Base-by-base conservation (phyloP, 2,888 invertebrate species). In the Brachyopa scutellaris region DNA sequence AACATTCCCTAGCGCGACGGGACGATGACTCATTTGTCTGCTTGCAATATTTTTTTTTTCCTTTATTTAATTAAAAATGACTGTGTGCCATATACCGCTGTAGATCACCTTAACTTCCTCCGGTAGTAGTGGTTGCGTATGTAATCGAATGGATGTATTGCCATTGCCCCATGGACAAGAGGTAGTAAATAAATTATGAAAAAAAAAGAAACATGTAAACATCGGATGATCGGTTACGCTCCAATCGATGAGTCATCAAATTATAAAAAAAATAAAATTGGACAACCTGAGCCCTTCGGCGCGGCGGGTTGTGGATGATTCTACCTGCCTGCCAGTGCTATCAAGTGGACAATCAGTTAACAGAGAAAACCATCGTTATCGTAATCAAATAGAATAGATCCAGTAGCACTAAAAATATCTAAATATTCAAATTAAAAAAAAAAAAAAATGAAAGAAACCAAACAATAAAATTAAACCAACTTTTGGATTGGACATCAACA, bases 201-300 rank as follows among this genome's bases (percentile, higher is more conserved):
- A 17, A 53, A n/a, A 53, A 53, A 36, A 17, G 26, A 29, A 31
- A 31, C 19, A 36, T 4, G 11, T 4, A 6, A 29, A 15, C 40
- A 45, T 29, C 53, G 29, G 29, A 53, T 7, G 36, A 11, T 19
- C 31, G 17, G 2, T 3, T 1, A n/a, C 26, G 26, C 17, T 15
- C n/a, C 23, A 9, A 40, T 72, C 72, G 72, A 73, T 73, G 72
- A 73, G 47, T 73, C 72, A 73, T 73, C 72, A 73, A 73, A 73
- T 62, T 45, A 72, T 26, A 45, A n/a, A n/a, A n/a, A n/a, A n/a
- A n/a, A n/a, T n/a, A n/a, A n/a, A 72, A 15, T 62, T 61, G 62
- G 19, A 62, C 51, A 51, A 61, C 45, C 55, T 36, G n/a, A 26
- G 40, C 49, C 70, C 70, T 70, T 51, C 21, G 29, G 29, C 21